Conservation (phyloP, 2,888 invertebrate species). For the Polydrusus tereticollis region DNA sequence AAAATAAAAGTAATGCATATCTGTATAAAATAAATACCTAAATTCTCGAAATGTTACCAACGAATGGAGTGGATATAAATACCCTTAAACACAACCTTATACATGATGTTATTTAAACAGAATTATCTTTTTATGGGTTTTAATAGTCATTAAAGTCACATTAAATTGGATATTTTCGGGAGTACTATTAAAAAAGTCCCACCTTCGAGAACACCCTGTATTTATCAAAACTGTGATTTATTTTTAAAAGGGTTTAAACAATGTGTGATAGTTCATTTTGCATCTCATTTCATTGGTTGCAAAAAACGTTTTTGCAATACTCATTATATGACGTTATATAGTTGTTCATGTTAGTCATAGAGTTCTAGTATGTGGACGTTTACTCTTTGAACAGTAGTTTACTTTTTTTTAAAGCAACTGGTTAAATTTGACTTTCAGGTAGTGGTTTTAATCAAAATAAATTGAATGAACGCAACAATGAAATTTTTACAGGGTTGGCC, state of each 20-base stretch:
- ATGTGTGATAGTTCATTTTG: constrained; percentile 40
- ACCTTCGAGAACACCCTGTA: too few relatives aligned
- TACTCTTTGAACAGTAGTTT: constrained; percentile 20
- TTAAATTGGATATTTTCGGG: too few relatives aligned
- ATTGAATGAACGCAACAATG: too few relatives aligned
- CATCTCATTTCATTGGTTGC: constrained; percentile 36
- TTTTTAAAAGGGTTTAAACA: constrained; percentile 11
- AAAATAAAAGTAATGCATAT: too few relatives aligned
- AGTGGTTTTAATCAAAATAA: too few relatives aligned
- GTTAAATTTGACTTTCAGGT: background rate
- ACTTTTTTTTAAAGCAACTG: background rate
- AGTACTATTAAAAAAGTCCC: too few relatives aligned
- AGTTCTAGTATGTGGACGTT: constrained; percentile 20
- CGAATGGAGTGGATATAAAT: background rate
- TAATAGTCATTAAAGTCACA: too few relatives aligned
- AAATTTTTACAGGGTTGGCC: too few relatives aligned
- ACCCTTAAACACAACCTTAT: background rate
- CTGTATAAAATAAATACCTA: too few relatives aligned
- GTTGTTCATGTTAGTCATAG: constrained; percentile 39
- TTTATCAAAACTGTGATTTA: constrained; percentile 32
- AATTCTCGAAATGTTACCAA: background rate
- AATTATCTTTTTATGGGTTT: too few relatives aligned
- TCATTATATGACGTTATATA: constrained; percentile 40
- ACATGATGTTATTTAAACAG: too few relatives aligned
- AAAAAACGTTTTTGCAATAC: constrained; percentile 40